A percentile compares a stretch with the other conserved stretches of the same genome.
phyloP scores from a whole-genome alignment of 2,888 invertebrate species.

The Miltochrista miniata region DNA sequence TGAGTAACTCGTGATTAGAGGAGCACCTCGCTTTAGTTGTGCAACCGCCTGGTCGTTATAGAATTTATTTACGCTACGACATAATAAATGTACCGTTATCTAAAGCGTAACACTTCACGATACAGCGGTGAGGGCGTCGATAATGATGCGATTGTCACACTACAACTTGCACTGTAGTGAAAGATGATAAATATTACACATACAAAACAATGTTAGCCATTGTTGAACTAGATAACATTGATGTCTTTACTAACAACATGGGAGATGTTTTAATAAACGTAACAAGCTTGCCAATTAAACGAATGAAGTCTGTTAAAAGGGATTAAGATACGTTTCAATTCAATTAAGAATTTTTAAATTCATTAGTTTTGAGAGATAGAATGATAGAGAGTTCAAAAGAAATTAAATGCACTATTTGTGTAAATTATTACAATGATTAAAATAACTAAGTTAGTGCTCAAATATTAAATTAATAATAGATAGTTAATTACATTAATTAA shows the following conservation, averaged over 20 bases:
- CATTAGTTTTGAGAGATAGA: too few relatives aligned
- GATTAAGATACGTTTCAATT: too few relatives aligned
- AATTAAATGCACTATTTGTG: too few relatives aligned
- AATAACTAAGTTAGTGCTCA: too few relatives aligned
- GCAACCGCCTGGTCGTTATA: too few relatives aligned
- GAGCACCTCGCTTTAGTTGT: conserved; percentile 30
- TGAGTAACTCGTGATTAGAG: conserved; percentile 61
- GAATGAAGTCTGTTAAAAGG: too few relatives aligned
- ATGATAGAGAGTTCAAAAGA: too few relatives aligned
- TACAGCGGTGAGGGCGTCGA: conserved; percentile 40
- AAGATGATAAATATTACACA: conserved; percentile 31
- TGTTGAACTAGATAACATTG: conserved; percentile 10
- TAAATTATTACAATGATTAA: too few relatives aligned
- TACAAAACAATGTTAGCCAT: conserved; percentile 18
- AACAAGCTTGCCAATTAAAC: conserved; percentile 7
- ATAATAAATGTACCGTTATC: conserved; percentile 58
- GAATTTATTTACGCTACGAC: conserved; percentile 58
- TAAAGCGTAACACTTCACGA: conserved; percentile 54
- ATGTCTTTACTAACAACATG: conserved; percentile 26
- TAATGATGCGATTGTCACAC: conserved; percentile 33
- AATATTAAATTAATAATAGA: too few relatives aligned
- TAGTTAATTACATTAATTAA: too few relatives aligned
- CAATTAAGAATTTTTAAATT: too few relatives aligned
- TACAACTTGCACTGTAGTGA: conserved; percentile 15
- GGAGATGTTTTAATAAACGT: conserved; percentile 19